A percentile compares a stretch with the other conserved stretches of the same genome.
phyloP scores from a whole-genome alignment of 2,888 invertebrate genomes.

The Trichopria drosophilae region DNA sequence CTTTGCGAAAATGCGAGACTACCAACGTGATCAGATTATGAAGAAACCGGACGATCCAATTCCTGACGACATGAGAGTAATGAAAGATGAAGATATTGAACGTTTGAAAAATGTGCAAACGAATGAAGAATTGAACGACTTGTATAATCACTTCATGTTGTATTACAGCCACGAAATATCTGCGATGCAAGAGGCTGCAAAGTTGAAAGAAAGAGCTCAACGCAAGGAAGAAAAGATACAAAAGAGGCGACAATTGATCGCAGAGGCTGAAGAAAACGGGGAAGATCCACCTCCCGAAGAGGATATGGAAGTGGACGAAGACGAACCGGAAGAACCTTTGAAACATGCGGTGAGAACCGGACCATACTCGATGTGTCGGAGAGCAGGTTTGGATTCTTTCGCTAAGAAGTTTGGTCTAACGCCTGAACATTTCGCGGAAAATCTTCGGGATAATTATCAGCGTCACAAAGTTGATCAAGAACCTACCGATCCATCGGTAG shows the following conservation, averaged over 20 bases:
- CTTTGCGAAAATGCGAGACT: constrained; percentile 90
- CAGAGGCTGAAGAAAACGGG: constrained; percentile 67
- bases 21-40: constrained; percentile 73
- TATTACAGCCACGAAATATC: constrained; percentile 87
- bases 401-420: constrained; percentile 90
- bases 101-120: constrained; percentile 78
- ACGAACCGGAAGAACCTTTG: constrained; percentile 69
- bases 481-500: constrained; percentile 77
- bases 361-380: constrained; percentile 84
- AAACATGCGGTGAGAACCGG: constrained; percentile 88
- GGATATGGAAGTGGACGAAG: constrained; percentile 62
- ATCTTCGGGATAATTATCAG: constrained; percentile 93
- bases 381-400: constrained; percentile 81
- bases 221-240: constrained; percentile 62
- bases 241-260: constrained; percentile 59
- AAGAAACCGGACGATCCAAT: constrained; percentile 81
- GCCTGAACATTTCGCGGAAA: constrained; percentile 95
- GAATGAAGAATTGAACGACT: constrained; percentile 89
- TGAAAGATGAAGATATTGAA: constrained; percentile 81
- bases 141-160: constrained; percentile 85
- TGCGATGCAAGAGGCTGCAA: constrained; percentile 77
- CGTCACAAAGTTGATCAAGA: constrained; percentile 94
- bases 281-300: constrained; percentile 67
- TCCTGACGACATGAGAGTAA: constrained; percentile 69
- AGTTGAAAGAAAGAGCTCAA: constrained; percentile 68